Evolutionary conservation across 2,113 vertebrate species (phyloP).

Genomic region (Poeciliopsis turrubarensis): DNA sequence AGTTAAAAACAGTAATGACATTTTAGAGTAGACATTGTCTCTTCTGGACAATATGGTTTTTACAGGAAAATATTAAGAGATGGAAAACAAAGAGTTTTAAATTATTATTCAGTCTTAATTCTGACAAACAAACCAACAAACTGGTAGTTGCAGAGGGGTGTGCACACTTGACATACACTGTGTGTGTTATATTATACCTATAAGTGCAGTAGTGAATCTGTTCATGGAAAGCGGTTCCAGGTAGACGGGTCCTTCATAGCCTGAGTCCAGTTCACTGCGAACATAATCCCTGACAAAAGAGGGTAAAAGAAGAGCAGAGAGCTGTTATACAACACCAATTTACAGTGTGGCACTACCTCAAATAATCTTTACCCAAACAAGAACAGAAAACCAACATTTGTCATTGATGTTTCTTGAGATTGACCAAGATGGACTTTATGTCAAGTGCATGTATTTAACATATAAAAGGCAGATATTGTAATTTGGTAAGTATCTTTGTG

Average conservation of each 20-base stretch:
- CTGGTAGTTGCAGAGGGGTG: background rate
- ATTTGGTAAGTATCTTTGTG: background rate
- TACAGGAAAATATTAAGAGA: no score
- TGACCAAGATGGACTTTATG: background rate
- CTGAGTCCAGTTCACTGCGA: constrained; percentile 93
- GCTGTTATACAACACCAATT: background rate
- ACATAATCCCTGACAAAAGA: constrained; percentile 90
- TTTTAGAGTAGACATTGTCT: no score
- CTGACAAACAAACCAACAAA: background rate
- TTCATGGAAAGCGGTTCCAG: constrained; percentile 97
- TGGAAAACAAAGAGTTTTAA: background rate
- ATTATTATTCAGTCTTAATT: background rate
- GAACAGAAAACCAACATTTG: background rate
- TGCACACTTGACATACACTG: background rate
- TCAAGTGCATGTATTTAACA: no score
- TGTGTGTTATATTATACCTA: constrained; percentile 82
- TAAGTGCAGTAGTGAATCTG: constrained; percentile 94
- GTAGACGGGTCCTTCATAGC: constrained; percentile 94
- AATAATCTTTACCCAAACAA: background rate
- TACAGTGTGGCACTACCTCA: background rate
- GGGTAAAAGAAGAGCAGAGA: constrained; percentile 25
- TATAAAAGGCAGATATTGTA: no score
- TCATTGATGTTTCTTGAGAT: background rate
- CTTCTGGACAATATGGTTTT: no score
- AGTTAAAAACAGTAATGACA: no score